Evolutionary conservation across 2,797 vertebrate genomes (phyloP).

Genomic region (Microcaecilia unicolor): DNA sequence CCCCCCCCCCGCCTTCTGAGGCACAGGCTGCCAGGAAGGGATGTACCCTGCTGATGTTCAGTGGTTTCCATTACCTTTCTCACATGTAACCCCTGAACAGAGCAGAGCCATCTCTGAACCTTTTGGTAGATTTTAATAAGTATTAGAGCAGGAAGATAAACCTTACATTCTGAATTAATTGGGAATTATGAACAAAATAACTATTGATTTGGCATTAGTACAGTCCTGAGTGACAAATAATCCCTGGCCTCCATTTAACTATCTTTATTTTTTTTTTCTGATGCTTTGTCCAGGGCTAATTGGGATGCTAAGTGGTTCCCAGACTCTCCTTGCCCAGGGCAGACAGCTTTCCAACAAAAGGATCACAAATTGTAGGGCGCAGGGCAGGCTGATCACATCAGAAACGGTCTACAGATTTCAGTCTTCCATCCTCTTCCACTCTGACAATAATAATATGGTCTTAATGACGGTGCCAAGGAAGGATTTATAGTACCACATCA

Average conservation of each 20-base stretch:
- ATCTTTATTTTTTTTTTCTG: slow-evolving; percentile 22
- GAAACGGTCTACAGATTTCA: slow-evolving; percentile 58
- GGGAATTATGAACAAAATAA: slow-evolving; percentile 16
- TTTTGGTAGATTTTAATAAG: fast-evolving
- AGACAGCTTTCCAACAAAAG: slow-evolving; percentile 59
- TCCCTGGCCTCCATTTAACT: slow-evolving; percentile 41
- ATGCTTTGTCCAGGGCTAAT: slow-evolving; percentile 58
- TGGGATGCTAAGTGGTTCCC: slow-evolving; percentile 61
- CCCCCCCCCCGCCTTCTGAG: no score
- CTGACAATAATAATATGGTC: slow-evolving; percentile 36
- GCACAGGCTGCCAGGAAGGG: no score
- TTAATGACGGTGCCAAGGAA: slow-evolving; percentile 41
- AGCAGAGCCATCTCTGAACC: background rate
- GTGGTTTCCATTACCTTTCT: background rate
- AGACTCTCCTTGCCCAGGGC: slow-evolving; percentile 58
- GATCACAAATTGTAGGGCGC: slow-evolving; percentile 59
- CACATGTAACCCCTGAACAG: background rate
- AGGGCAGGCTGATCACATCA: slow-evolving; percentile 65
- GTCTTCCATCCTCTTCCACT: slow-evolving; percentile 27
- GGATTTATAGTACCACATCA: slow-evolving; percentile 33
- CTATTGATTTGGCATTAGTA: slow-evolving; percentile 10
- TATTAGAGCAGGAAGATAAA: background rate
- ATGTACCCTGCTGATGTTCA: background rate
- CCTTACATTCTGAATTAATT: slow-evolving; percentile 25
- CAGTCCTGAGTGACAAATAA: slow-evolving; percentile 9